A percentile compares a stretch with the other conserved stretches of the same genome.
Conservation (phyloP, 2,797 vertebrate genomes). For the Threskiornis aethiopicus region DNA sequence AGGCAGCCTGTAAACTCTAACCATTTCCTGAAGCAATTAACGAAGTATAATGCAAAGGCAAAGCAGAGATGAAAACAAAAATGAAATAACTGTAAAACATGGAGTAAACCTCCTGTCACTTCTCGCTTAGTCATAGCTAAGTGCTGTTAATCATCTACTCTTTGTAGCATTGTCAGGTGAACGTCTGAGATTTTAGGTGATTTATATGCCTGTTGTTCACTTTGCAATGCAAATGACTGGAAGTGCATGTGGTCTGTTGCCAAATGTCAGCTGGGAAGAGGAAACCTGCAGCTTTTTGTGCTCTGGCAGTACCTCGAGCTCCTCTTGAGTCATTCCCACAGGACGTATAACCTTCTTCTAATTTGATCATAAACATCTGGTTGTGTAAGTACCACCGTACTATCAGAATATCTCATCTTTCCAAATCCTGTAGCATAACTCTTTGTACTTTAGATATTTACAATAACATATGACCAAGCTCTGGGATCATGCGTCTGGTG, state of each 20-base stretch:
- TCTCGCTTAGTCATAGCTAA: background rate
- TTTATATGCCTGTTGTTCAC: conserved; percentile 1
- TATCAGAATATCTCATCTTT: background rate
- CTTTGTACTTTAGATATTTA: background rate
- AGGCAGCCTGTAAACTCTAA: background rate
- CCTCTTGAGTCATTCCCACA: background rate
- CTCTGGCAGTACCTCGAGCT: background rate
- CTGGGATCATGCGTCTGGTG: background rate
- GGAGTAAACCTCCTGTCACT: background rate
- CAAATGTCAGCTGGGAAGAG: conserved; percentile 5
- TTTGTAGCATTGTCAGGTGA: background rate
- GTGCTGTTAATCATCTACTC: conserved; percentile 2
- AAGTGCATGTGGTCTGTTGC: background rate
- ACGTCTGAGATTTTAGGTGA: background rate
- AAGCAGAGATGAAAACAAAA: background rate
- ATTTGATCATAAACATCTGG: background rate
- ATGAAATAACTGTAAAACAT: background rate
- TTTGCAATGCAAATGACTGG: conserved; percentile 26
- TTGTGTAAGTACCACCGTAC: background rate
- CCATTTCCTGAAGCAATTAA: conserved; percentile 42
- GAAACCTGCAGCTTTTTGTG: background rate
- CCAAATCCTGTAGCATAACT: background rate
- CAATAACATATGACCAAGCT: background rate
- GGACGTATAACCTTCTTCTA: background rate
- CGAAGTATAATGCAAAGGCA: background rate